A percentile compares a stretch with the other conserved stretches of the same genome.
These are phyloP conservation scores for Clarias batrachus DNA, from an alignment of 2,113 vertebrate species.

Conservation along the genomic window DNA sequence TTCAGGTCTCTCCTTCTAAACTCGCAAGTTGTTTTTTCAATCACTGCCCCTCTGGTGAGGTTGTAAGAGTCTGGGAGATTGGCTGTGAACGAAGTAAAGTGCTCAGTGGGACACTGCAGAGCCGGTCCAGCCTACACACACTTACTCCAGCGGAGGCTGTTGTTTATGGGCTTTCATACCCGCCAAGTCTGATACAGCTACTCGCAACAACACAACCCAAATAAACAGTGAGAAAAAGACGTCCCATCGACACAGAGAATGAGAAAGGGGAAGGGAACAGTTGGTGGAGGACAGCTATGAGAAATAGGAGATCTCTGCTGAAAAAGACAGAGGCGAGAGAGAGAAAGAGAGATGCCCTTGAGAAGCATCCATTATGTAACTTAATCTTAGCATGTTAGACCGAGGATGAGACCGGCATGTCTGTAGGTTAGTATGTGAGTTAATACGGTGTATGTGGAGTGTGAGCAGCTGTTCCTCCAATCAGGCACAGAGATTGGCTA, in stretches of 20 bases:
- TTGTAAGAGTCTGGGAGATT: slow-evolving; percentile 10
- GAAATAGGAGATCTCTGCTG: slow-evolving; percentile 21
- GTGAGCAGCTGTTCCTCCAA: slow-evolving; percentile 46
- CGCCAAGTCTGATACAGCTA: slow-evolving; percentile 20
- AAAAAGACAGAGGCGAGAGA: slow-evolving; percentile 10
- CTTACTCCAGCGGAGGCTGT: slow-evolving; percentile 35
- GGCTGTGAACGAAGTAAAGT: slow-evolving; percentile 24
- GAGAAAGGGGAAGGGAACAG: slow-evolving; percentile 17
- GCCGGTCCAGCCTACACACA: slow-evolving; percentile 38
- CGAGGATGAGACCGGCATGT: slow-evolving; percentile 39
- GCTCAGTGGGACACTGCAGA: slow-evolving; percentile 24
- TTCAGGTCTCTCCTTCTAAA: not conserved
- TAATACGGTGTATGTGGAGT: slow-evolving; percentile 17
- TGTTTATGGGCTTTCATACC: slow-evolving; percentile 42
- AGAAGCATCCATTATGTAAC: slow-evolving; percentile 45
- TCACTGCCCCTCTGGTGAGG: not conserved
- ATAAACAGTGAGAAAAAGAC: slow-evolving; percentile 38
- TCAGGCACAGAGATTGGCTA: slow-evolving; percentile 32
- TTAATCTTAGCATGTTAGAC: slow-evolving; percentile 48
- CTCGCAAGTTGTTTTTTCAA: not conserved
- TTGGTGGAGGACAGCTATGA: slow-evolving; percentile 13
- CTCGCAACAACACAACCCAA: slow-evolving; percentile 34
- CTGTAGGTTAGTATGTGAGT: slow-evolving; percentile 30
- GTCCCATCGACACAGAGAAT: slow-evolving; percentile 20
- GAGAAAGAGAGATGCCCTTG: slow-evolving; percentile 17